Evolutionary conservation across 2,797 vertebrate genomes (phyloP).

Genomic region (Enteromius paludinosus): DNA sequence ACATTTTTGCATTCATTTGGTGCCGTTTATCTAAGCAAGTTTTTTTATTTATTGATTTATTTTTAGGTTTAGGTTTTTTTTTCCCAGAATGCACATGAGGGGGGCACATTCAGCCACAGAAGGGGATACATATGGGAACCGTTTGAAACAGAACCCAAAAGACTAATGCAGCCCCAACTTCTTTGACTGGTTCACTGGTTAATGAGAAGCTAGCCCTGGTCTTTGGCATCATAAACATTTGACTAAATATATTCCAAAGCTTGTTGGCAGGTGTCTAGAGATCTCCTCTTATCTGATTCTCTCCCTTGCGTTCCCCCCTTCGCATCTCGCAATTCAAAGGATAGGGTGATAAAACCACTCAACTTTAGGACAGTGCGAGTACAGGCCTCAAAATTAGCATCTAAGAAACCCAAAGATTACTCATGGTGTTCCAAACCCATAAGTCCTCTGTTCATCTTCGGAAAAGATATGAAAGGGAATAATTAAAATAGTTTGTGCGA

Average conservation of each 20-base stretch:
- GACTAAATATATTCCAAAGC: slow-evolving; percentile 80
- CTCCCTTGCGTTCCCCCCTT: slow-evolving; percentile 55
- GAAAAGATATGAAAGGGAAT: neutral
- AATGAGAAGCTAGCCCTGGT: slow-evolving; percentile 82
- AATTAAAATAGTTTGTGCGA: neutral
- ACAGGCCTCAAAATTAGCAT: neutral
- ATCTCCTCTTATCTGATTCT: slow-evolving; percentile 67
- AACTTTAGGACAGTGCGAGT: slow-evolving; percentile 9
- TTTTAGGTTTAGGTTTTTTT: slow-evolving; percentile 12
- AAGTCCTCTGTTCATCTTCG: neutral
- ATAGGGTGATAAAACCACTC: slow-evolving; percentile 58
- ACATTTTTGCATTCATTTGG: slow-evolving; percentile 80
- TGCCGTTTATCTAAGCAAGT: slow-evolving; percentile 75
- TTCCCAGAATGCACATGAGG: slow-evolving; percentile 73
- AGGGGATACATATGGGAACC: slow-evolving; percentile 79
- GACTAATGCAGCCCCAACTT: slow-evolving; percentile 74
- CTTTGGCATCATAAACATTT: slow-evolving; percentile 83
- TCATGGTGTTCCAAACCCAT: neutral
- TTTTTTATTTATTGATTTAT: slow-evolving; percentile 40
- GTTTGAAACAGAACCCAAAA: slow-evolving; percentile 84
- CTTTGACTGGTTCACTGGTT: slow-evolving; percentile 75
- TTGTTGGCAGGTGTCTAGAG: slow-evolving; percentile 73
- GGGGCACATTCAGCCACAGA: slow-evolving; percentile 74
- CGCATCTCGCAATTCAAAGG: slow-evolving; percentile 74
- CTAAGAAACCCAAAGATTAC: neutral